phyloP scores from a whole-genome alignment of 2,888 invertebrate genomes.

The Alloplasta piceator region DNA sequence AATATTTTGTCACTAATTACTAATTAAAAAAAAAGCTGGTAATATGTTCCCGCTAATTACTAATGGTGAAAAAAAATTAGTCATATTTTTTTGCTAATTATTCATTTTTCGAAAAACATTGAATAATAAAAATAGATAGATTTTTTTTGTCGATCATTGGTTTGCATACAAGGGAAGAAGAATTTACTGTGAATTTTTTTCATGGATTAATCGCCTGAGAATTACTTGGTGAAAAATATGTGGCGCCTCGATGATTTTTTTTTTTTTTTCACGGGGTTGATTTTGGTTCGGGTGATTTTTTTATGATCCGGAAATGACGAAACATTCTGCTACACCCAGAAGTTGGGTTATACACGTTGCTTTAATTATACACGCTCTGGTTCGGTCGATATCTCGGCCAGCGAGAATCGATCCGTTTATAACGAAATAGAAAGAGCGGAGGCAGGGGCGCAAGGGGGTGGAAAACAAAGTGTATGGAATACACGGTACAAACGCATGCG shows the following conservation, averaged over 20 bases:
- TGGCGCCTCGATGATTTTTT: neutral
- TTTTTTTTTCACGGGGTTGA: neutral
- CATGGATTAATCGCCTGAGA: neutral
- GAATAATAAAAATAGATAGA: too few relatives aligned
- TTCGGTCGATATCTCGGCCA: constrained; percentile 62
- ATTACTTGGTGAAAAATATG: neutral
- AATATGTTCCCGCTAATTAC: too few relatives aligned
- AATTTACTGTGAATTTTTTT: neutral
- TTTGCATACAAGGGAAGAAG: too few relatives aligned
- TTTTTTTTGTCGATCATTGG: too few relatives aligned
- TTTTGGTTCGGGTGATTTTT: neutral
- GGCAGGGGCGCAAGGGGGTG: neutral
- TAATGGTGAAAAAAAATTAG: too few relatives aligned
- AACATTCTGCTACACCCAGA: neutral
- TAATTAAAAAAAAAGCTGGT: too few relatives aligned
- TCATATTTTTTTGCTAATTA: too few relatives aligned
- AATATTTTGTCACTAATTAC: too few relatives aligned
- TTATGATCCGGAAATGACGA: constrained; percentile 13
- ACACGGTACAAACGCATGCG: constrained; percentile 10
- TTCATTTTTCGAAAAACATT: too few relatives aligned
- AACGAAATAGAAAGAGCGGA: constrained; percentile 31
- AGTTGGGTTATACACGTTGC: neutral
- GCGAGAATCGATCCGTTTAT: constrained; percentile 57
- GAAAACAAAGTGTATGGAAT: constrained; percentile 24
- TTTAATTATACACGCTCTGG: constrained; percentile 37